phyloP scores from a whole-genome alignment of 1,140 invertebrate genomes.

The Papilio aristodemus region DNA sequence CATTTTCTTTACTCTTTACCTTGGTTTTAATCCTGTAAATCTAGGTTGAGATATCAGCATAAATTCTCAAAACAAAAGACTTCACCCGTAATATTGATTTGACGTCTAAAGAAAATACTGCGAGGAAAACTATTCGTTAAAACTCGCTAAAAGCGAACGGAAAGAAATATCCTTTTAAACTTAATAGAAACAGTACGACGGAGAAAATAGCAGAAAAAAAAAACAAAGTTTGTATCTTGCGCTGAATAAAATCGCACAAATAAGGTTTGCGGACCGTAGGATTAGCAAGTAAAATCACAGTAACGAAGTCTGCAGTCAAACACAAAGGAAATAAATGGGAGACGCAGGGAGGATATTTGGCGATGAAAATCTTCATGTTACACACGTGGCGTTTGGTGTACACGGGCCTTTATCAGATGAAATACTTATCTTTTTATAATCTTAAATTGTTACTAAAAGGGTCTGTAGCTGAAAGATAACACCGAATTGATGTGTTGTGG shows the following conservation, averaged over 20 bases:
- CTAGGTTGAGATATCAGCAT: neutral
- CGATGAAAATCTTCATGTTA: conserved; percentile 14
- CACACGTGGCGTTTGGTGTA: neutral
- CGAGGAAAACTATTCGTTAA: conserved; percentile 14
- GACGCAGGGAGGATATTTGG: conserved; percentile 22
- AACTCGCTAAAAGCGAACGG: conserved; percentile 9
- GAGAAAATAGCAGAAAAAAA: conserved; percentile 4
- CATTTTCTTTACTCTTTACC: neutral
- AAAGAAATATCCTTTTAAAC: conserved; percentile 16
- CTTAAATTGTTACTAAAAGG: neutral
- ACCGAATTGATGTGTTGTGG: neutral
- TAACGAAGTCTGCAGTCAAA: conserved; percentile 45
- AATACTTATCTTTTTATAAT: neutral
- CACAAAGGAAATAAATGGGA: conserved; percentile 35
- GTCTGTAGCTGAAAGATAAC: neutral
- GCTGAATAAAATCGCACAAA: conserved; percentile 36
- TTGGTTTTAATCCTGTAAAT: neutral
- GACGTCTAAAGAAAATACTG: conserved; percentile 5
- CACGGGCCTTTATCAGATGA: neutral
- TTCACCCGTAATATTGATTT: neutral
- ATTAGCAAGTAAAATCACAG: conserved; percentile 58
- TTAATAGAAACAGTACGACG: conserved; percentile 29
- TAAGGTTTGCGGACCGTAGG: conserved; percentile 41
- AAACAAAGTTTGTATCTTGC: conserved; percentile 27
- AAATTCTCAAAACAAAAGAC: neutral